Conservation (phyloP, 92 coral and sea anemone species). For the Phenganax marumi region DNA sequence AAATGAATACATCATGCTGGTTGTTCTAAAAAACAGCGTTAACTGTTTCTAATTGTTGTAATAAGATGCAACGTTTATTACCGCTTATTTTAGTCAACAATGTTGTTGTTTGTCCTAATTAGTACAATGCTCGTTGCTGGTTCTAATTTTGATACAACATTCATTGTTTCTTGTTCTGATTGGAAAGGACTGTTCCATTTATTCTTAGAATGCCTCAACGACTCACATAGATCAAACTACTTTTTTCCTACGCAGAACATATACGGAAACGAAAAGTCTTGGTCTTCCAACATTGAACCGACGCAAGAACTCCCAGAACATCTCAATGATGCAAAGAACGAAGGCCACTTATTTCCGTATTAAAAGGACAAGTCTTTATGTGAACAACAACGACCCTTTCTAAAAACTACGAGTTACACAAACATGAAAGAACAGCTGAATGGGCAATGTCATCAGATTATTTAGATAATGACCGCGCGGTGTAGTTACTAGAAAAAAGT, state of each 20-base stretch:
- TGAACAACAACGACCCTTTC: background rate
- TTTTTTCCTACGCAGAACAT: background rate
- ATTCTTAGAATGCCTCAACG: background rate
- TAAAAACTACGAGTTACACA: background rate
- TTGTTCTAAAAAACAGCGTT: too few species aligned
- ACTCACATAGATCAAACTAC: background rate
- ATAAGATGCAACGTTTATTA: too few species aligned
- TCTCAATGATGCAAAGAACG: background rate
- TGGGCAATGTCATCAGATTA: too few species aligned
- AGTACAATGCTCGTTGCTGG: too few species aligned
- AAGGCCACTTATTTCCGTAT: slow-evolving; percentile 18
- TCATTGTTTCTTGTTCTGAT: too few species aligned
- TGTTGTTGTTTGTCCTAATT: too few species aligned
- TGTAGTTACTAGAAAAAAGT: too few species aligned
- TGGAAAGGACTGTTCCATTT: background rate
- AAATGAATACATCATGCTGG: too few species aligned
- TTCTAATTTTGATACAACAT: too few species aligned
- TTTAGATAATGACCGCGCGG: too few species aligned
- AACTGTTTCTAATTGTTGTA: too few species aligned
- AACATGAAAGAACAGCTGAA: background rate
- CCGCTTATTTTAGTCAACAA: too few species aligned
- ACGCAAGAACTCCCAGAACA: background rate
- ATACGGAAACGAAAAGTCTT: background rate
- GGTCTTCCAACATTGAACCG: background rate
- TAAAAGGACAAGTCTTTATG: background rate